Base-by-base conservation (phyloP, 2,888 invertebrate genomes). In the Steinernema scapterisci region DNA sequence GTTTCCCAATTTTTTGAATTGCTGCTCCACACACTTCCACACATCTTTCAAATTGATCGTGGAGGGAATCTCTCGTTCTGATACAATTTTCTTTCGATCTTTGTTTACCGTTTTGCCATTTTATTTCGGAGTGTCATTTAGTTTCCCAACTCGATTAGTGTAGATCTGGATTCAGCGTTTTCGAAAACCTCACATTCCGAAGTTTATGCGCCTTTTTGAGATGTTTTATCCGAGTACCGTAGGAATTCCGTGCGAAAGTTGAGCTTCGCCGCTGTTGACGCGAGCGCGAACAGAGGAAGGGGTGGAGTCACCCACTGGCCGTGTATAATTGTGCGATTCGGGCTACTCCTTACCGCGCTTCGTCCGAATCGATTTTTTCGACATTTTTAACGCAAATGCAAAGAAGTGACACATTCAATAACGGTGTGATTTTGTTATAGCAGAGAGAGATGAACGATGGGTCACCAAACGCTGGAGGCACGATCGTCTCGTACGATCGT, bases 31-130 rank as follows among this genome's bases (percentile, higher is more conserved):
- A 63, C 63, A 63, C 31, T 63, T 63, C 63, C 63, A 63, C 63
- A 63, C 63, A 63, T 63, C 63, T 63, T 63, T 63, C 63, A 63
- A 63, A 63, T 63, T 63, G 63, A 63, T 63, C 25, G 21, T 63
- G 16, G 16, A 27, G 25, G 31, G 31, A 31, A 63, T 31, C 25
- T 63, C 31, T 6, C 63, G 31, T 63, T 31, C 31, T 63, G 63
- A 63, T 63, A 63, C 63, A 27, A 63, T 31, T 16, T 1, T 11
- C 31, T 63, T 63, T 25, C 1, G 1, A 25, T 25, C 31, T 63
- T 63, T 13, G 63, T 5, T 38, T 38, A 6, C 38, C 38, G 38
- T 6, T 38, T 38, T 38, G 9, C 38, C 38, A 38, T 9, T 9
- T 38, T 9, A 9, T 38, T 38, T 9, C 5, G 5, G 38, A 6